These are phyloP conservation scores for Diaprepes abbreviatus DNA, from an alignment of 2,888 invertebrate species.

Conservation along the genomic window DNA sequence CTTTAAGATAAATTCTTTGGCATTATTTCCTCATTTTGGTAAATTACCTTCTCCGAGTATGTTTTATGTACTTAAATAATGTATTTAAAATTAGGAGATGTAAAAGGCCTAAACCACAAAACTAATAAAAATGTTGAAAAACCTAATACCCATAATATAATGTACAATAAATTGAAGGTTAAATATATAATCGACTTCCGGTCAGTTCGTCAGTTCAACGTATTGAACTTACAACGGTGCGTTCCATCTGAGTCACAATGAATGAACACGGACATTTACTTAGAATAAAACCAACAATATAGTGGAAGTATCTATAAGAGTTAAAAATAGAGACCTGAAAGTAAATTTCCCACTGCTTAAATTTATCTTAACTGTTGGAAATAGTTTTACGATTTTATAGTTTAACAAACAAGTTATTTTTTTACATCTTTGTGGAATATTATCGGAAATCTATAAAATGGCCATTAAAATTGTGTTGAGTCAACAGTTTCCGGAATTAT, in stretches of 20 bases:
- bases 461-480: not conserved
- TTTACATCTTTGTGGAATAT: not conserved
- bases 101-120: no score
- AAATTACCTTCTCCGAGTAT: no score
- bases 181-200: conserved; percentile 14
- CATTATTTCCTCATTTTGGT: no score
- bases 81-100: no score
- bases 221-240: conserved; percentile 7
- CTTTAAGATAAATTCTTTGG: no score
- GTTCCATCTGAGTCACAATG: conserved; percentile 24
- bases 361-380: not conserved
- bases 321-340: not conserved
- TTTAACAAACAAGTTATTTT: not conserved
- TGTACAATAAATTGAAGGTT: conserved; percentile 1
- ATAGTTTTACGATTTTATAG: not conserved
- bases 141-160: no score
- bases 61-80: no score
- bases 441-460: not conserved
- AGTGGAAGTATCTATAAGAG: not conserved
- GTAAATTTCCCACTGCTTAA: not conserved
- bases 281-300: not conserved
- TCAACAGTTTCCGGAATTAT: not conserved
- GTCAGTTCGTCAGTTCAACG: conserved; percentile 6
- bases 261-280: conserved; percentile 6
- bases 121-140: no score